Percentiles rank a stretch among this genome's conserved stretches.
phyloP scores from a whole-genome alignment of 2,888 invertebrate species.

The Anarsia innoxiella region DNA sequence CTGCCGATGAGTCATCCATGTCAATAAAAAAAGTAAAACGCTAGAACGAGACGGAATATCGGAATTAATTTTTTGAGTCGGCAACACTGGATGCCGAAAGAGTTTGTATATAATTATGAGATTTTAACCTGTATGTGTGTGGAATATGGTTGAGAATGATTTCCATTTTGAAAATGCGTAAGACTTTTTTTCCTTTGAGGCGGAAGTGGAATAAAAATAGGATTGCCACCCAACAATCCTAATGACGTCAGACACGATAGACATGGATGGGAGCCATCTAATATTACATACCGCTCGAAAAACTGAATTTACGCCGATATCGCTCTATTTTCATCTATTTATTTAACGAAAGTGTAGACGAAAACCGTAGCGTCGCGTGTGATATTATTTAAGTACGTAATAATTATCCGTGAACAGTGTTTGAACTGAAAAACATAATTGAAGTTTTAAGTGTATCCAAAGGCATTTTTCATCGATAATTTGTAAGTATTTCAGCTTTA shows the following conservation, averaged over 20 bases:
- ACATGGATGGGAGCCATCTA: conserved; percentile 60
- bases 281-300: conserved; percentile 63
- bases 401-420: conserved; percentile 8
- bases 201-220: conserved; percentile 71
- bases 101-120: conserved; percentile 25
- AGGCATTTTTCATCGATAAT: conserved; percentile 32
- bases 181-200: conserved; percentile 50
- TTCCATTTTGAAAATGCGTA: conserved; percentile 31
- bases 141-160: conserved; percentile 30
- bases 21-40: conserved; percentile 12
- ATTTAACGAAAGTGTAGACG: conserved; percentile 43
- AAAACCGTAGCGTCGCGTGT: conserved; percentile 46
- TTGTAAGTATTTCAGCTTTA: conserved; percentile 59
- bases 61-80: conserved; percentile 25
- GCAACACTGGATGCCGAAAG: conserved; percentile 34
- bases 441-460: conserved; percentile 50
- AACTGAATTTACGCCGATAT: conserved; percentile 51
- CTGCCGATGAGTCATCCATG: conserved; percentile 23
- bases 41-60: conserved; percentile 12
- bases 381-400: conserved; percentile 23
- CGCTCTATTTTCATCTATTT: conserved; percentile 44
- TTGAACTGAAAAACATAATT: conserved; percentile 22
- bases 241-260: conserved; percentile 69
- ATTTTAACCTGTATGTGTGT: conserved; percentile 23
- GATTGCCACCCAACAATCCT: conserved; percentile 73